Evolutionary conservation across 2,113 vertebrate species (phyloP), one percentile per base, ranked within the genome.

Genomic region (Oncorhynchus tshawytscha): DNA sequence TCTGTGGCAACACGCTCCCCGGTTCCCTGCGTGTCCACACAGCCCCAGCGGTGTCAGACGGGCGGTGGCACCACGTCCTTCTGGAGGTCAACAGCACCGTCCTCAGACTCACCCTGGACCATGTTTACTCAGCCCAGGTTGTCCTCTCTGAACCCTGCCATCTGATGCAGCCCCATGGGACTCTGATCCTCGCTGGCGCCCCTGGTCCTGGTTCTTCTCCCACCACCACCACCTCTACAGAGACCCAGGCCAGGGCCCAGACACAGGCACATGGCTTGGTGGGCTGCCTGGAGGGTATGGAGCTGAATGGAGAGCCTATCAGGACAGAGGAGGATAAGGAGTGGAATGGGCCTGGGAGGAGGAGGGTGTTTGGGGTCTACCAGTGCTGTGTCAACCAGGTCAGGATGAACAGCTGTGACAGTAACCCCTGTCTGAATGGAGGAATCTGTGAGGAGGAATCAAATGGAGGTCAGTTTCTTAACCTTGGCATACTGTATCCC

Each of bases 201-300:
- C 54, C 72, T 81, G 77, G 64, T 29, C 70, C 27, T 75, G 0
- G 5, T 72, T n/a, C 67, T 70, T 27, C 68, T 54, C 0, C 39
- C 9, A 45, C 39, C 45, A 45, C 39, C 45, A 15, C 15, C 71
- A 25, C 73, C 78, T 81, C 59, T 22, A 22, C 3, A 22, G 59
- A n/a, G 5, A 54, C 16, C 51, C 51, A 71, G 81, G 78, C 39
- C 2, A 74, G 85, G 16, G 84, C 84, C 51, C 51, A 71, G 81
- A 78, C 39, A 2, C 75, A 86, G 15, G 84, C 84, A 0, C 59
- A 60, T 20, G 95, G 93, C 0, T 98, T 98, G 74, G 83, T 79
- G 2, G 98, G 98, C 71, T 99, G 98, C 83, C 82, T 99, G 76
- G 94, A 97, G 0, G 85, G 79, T 25, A 70, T 97, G 60, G 74